Evolutionary conservation across 1,140 invertebrate genomes (phyloP).

Genomic region (Spodoptera litura): DNA sequence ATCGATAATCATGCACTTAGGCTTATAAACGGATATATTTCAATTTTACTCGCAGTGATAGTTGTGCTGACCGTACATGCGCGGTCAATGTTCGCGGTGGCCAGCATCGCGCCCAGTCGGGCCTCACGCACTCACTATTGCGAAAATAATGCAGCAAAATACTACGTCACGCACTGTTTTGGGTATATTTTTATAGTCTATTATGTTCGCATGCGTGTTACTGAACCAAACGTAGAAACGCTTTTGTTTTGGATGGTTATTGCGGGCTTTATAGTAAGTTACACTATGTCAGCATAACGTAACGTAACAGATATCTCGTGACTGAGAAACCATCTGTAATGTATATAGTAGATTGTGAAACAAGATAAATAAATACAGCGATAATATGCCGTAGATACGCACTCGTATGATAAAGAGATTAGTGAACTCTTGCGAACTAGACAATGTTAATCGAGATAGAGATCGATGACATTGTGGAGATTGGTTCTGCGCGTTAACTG

Average conservation of each 20-base stretch:
- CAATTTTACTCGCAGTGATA: conserved; percentile 9
- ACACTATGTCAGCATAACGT: conserved; percentile 33
- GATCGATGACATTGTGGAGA: conserved; percentile 13
- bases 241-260: conserved; percentile 39
- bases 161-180: conserved; percentile 61
- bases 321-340: conserved; percentile 20
- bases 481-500: background rate
- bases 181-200: conserved; percentile 61
- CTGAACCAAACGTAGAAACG: conserved; percentile 28
- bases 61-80: conserved; percentile 51
- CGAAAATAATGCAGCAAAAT: conserved; percentile 72
- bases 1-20: conserved; percentile 4
- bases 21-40: conserved; percentile 41
- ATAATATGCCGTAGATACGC: background rate
- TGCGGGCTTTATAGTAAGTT: conserved; percentile 36
- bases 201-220: conserved; percentile 54
- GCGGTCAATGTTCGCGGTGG: conserved; percentile 69
- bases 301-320: conserved; percentile 44
- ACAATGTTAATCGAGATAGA: conserved; percentile 25
- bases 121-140: conserved; percentile 66
- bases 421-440: conserved; percentile 11
- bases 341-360: conserved; percentile 28
- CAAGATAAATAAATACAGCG: conserved; percentile 18
- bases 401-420: conserved; percentile 11
- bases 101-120: conserved; percentile 59